Evolutionary conservation across 2,113 vertebrate genomes (phyloP), one percentile per base, ranked within the genome.

Genomic region (Megaleporinus macrocephalus): DNA sequence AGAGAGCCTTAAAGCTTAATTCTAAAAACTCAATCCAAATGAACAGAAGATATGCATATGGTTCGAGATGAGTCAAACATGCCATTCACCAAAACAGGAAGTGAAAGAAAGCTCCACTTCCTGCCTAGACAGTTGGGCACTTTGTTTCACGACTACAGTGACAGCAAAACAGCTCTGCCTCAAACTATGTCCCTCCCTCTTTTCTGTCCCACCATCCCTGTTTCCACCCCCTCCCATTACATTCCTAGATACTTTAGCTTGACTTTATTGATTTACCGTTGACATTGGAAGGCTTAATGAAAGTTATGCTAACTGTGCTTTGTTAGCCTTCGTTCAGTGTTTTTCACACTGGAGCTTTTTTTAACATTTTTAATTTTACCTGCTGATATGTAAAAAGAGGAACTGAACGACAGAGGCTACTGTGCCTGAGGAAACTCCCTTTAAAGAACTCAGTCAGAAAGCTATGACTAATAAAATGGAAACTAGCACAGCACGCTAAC

Each of bases 31-130:
- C 36, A 53, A 59, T 41, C 26, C 27, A 80, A 61, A 79, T 86
- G 57, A 83, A 47, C 72, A 65, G 59, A 81, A 81, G 51, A 70
- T 73, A 70, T 65, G 41, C 59, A 69, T 44, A 73, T 70, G 75
- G 68, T 73, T 69, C 73, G 73, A 86, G 62, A 84, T 84, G 65
- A 80, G 66, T 62, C 79, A 81, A 33, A 81, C 51, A n/a, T 66
- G 61, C 71, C 73, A 79, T 36, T 76, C 57, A 68, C 76, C 73
- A 84, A 73, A 81, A 80, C 78, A 85, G 86, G 86, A 87, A 87
- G 83, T 81, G 69, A 76, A 59, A 78, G 51, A 81, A 75, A 74
- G 41, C 2, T 49, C 5, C 59, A 87, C 78, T 87, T 87, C 86
- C 83, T 85, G 76, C 73, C 69, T 18, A 80, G 69, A 81, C 86